These are phyloP conservation scores for Oreochromis tanganicae DNA, from an alignment of 2,113 vertebrate species.

Conservation along the genomic window DNA sequence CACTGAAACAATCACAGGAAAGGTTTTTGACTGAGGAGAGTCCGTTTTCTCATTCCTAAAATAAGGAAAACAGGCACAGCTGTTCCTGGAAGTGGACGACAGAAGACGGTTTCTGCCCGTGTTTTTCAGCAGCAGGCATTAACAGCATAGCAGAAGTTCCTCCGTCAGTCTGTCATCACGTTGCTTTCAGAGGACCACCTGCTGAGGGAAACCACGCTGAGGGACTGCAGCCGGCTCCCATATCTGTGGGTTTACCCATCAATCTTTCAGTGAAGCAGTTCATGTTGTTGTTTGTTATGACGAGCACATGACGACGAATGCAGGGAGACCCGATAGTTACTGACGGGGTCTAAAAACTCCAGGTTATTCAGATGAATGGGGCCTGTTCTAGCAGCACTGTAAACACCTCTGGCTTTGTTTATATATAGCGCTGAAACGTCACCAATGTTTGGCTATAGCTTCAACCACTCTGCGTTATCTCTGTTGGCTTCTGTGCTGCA, in stretches of 20 bases:
- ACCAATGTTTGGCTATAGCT: background rate
- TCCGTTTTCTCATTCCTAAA: background rate
- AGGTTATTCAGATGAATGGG: background rate
- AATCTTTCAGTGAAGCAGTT: background rate
- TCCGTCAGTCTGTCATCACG: background rate
- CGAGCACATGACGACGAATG: background rate
- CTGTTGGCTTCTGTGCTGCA: background rate
- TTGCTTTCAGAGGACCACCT: slow-evolving; percentile 13
- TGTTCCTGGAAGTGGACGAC: background rate
- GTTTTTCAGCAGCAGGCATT: background rate
- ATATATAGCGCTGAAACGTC: background rate
- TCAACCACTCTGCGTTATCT: background rate
- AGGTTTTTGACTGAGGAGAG: background rate
- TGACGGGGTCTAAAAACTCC: background rate
- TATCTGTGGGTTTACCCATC: background rate
- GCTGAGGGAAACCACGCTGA: slow-evolving; percentile 5
- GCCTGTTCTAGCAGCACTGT: background rate
- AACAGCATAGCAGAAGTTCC: background rate
- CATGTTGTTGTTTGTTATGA: background rate
- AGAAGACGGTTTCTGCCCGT: fast-evolving
- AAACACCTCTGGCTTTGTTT: background rate
- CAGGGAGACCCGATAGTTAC: background rate
- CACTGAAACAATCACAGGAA: background rate
- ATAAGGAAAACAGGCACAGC: background rate
- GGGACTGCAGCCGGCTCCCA: background rate